Base-by-base conservation (phyloP, 2,113 vertebrate species). In the Cyphomyrus discorhynchus region DNA sequence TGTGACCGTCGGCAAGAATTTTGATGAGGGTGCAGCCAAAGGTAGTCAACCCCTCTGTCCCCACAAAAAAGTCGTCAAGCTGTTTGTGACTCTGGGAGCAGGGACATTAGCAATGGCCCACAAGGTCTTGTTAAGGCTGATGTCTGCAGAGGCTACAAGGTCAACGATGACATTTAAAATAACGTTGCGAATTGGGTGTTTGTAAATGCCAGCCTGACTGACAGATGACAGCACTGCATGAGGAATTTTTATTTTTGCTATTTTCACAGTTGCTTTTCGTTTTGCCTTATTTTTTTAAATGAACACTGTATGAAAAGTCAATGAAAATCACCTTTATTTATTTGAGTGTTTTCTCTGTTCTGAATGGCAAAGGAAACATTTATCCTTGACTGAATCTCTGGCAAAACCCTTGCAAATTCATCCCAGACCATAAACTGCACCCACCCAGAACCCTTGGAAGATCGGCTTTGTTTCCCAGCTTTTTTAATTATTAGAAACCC, bases 51-150 rank as follows among this genome's bases (percentile, higher is more conserved):
- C 31, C 74, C 74, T 80, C 74, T 80, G 35, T 80, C 74, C 74
- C 74, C 17, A 9, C 15, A 42, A 70, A 70, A 70, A 70, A 31
- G 58, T 27, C 9, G n/a, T 66, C 58, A 66, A 70, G 62, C 62
- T 27, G 62, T 70, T 70, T 70, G 62, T 70, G 62, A 70, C 62
- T 70, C 3, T 3, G 10, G 62, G 62, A 31, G 62, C 74, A 80
- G 74, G 35, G 74, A 80, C 35, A 42, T 80, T 80, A 80, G 84
- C 85, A 89, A 89, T 56, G 58, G 62, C 45, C 90, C 58, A 88
- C 50, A n/a, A 88, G 82, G 90, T 90, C 91, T 91, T 90, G 91
- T 92, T 93, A 91, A 90, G 90, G 50, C 86, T 80, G 35, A 62
- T 77, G 90, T 91, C 88, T 89, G 87, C 82, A 49, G 47, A 89